Percentiles rank a stretch among this genome's conserved stretches.
Conservation (phyloP, 2,113 vertebrate genomes). For the Donacobius atricapilla region DNA sequence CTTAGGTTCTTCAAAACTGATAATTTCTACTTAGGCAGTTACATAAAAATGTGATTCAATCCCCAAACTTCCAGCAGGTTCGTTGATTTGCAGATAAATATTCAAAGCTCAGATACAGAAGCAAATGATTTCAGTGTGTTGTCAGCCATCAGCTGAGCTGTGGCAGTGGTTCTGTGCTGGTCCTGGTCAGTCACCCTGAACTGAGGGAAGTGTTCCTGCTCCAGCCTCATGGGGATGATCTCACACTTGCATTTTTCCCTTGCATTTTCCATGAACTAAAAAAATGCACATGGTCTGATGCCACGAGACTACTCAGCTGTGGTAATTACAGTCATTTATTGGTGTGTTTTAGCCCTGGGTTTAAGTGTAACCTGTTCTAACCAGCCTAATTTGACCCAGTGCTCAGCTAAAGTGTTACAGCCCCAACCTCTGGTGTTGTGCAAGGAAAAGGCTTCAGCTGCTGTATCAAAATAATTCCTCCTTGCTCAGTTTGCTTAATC, state of each 20-base stretch:
- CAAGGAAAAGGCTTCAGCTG: neutral
- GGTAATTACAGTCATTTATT: slow-evolving; percentile 1
- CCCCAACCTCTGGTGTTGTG: neutral
- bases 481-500: neutral
- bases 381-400: neutral
- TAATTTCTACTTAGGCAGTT: neutral
- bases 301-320: neutral
- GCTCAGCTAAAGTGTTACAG: neutral
- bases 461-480: neutral
- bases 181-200: neutral
- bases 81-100: neutral
- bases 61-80: neutral
- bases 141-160: neutral
- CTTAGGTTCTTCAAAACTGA: neutral
- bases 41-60: neutral
- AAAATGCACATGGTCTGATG: neutral
- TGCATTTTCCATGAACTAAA: neutral
- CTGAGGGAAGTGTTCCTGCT: neutral
- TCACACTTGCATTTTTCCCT: neutral
- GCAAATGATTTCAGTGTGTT: too few relatives aligned
- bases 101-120: too few relatives aligned
- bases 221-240: neutral
- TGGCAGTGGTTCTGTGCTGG: neutral
- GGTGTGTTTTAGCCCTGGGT: slow-evolving; percentile 13
- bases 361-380: slow-evolving; percentile 17